Conservation (phyloP, 2,888 invertebrate genomes). For the Drosophila ustulata region DNA sequence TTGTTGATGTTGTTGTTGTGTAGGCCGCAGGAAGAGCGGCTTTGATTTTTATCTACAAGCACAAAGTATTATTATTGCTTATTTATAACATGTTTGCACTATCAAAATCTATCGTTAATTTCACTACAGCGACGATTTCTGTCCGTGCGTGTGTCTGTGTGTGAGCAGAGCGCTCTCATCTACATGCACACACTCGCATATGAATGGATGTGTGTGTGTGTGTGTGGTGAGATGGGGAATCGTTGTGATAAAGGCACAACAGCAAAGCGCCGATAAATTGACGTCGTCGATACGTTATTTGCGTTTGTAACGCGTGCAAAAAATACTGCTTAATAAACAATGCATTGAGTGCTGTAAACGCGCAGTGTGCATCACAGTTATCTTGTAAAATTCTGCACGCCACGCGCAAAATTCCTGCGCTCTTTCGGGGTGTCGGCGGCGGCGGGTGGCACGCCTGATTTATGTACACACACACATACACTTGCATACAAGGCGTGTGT, state of each 20-base stretch:
- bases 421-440: conserved; percentile 14
- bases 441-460: conserved; percentile 45
- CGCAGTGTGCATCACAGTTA: conserved; percentile 22
- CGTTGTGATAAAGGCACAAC: conserved; percentile 48
- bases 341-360: conserved; percentile 10
- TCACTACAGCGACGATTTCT: conserved; percentile 6
- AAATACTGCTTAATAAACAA: conserved; percentile 31
- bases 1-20: conserved; percentile 2
- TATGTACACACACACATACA: conserved; percentile 19
- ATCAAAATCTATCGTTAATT: conserved; percentile 17
- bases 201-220: not conserved
- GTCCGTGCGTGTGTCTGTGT: conserved; percentile 5
- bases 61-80: conserved; percentile 37
- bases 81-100: conserved; percentile 30
- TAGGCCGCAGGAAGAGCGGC: conserved; percentile 51
- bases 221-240: conserved; percentile 4
- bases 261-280: conserved; percentile 40
- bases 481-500: not conserved
- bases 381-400: conserved; percentile 35
- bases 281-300: conserved; percentile 39
- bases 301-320: conserved; percentile 60
- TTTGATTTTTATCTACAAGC: conserved; percentile 45
- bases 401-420: conserved; percentile 50
- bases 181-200: conserved; percentile 1
- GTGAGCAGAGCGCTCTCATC: conserved; percentile 12